Conservation (phyloP, 2,113 vertebrate species). For the Dasypus novemcinctus region DNA sequence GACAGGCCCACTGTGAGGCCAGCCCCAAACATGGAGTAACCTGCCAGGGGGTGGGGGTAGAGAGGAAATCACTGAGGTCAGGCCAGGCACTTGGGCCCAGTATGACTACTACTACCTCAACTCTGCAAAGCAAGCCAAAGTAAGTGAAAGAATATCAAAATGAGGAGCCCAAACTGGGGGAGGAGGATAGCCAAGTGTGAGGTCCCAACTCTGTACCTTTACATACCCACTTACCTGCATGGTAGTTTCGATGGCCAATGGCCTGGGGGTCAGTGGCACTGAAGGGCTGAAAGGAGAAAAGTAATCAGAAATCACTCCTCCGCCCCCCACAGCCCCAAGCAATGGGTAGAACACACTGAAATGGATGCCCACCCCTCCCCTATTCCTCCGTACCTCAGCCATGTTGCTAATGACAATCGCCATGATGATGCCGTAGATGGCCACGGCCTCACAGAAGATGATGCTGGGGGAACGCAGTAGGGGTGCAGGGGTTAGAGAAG, state of each 20-base stretch:
- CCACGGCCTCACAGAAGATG: conserved; percentile 99
- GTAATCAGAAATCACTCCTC: conserved; percentile 10
- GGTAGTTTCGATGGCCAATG: conserved; percentile 94
- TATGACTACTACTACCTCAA: not conserved
- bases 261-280: conserved; percentile 90
- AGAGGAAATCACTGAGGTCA: not conserved
- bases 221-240: conserved; percentile 87
- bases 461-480: conserved; percentile 85
- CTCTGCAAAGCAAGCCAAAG: not conserved
- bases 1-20: conserved; percentile 98
- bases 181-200: not conserved
- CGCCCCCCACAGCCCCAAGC: not conserved
- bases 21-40: conserved; percentile 99
- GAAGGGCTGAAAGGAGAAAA: conserved; percentile 85
- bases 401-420: conserved; percentile 99
- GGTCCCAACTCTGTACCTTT: not conserved
- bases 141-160: conserved; percentile 1
- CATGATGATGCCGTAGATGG: conserved; percentile 99
- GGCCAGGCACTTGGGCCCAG: not conserved
- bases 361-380: not conserved
- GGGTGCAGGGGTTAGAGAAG: not conserved
- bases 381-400: conserved; percentile 89
- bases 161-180: not conserved
- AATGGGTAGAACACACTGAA: not conserved
- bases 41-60: conserved; percentile 74